Conservation (phyloP, 2,797 vertebrate species). For the Chaenodraco wilsoni region DNA sequence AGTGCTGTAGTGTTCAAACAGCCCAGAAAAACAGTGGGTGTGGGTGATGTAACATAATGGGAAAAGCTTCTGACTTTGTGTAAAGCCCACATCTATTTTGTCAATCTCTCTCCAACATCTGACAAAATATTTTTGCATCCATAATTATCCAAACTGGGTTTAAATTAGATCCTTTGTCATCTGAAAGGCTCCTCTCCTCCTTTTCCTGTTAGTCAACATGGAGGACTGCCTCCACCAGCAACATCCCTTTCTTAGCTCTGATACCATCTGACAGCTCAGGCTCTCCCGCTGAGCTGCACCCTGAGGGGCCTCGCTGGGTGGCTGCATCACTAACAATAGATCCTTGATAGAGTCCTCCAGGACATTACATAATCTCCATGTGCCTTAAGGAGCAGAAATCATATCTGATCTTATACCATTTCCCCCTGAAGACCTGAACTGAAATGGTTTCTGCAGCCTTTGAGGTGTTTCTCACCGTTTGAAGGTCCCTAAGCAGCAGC, state of each 20-base stretch:
- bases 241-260: conserved; percentile 13
- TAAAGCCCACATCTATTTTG: neutral
- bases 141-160: neutral
- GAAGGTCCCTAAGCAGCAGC: conserved; percentile 17
- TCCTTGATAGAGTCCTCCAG: conserved; percentile 34
- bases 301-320: conserved; percentile 10
- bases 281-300: conserved; percentile 30
- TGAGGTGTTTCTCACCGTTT: conserved; percentile 18
- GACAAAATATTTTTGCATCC: neutral
- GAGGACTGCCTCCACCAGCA: conserved; percentile 5
- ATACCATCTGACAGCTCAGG: conserved; percentile 54
- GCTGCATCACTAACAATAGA: conserved; percentile 48
- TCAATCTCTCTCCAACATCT: neutral
- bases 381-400: conserved; percentile 37
- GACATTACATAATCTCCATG: conserved; percentile 47
- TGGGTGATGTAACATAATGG: neutral
- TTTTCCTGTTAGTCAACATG: conserved; percentile 7
- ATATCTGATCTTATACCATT: conserved; percentile 45
- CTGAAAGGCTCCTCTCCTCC: neutral
- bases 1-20: conserved; percentile 3
- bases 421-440: conserved; percentile 30
- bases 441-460: conserved; percentile 15
- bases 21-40: neutral
- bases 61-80: conserved; percentile 10
- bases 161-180: conserved; percentile 3